Evolutionary conservation across 2,113 vertebrate genomes (phyloP), one percentile per base, ranked within the genome.

Genomic region (Lasiurus cinereus): DNA sequence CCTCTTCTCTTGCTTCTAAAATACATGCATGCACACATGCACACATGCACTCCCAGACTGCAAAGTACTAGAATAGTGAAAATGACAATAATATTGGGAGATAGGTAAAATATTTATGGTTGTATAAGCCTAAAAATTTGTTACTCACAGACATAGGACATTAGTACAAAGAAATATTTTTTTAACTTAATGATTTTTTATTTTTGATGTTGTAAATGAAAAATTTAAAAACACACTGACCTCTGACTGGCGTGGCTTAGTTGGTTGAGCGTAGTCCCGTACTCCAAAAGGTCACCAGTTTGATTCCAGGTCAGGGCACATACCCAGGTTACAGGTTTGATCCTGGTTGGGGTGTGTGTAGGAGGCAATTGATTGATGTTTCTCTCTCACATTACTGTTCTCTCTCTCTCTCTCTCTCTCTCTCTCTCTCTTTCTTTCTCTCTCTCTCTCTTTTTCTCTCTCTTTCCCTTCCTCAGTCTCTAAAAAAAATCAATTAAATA

Each of bases 191-290:
- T 77, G 27, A 83, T 83, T n/a, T 77, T 39, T 78, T 70, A 69
- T 48, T 92, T 95, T 54, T 90, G 18, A 56, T 56, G 21, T 90
- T 74, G 54, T 93, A 43, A 76, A 62, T 80, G 39, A 67, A 76
- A 88, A 76, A 6, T 27, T 64, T 9, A 18, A 69, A 80, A 90
- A 11, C 1, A 69, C 50, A 76, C 62, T 62, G n/a, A 64, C 3
- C n/a, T 33, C 29, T 66, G 64, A 15, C 29, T 3, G 64, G 64
- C n/a, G 29, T 66, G 29, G 29, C 64, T 66, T 31, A 66, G 29
- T n/a, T 66, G 64, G 29, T 66, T n/a, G 29, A 66, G 6, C 6
- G 2, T 66, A 31, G 29, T 66, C 14, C 29, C 7, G 14, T 66
- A 29, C 64, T n/a, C 14, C 64, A 6, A 66, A 66, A 66, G 64